Percentiles rank a stretch among this genome's conserved stretches.
Conservation (phyloP, 2,888 invertebrate species). For the Drepana falcataria region DNA sequence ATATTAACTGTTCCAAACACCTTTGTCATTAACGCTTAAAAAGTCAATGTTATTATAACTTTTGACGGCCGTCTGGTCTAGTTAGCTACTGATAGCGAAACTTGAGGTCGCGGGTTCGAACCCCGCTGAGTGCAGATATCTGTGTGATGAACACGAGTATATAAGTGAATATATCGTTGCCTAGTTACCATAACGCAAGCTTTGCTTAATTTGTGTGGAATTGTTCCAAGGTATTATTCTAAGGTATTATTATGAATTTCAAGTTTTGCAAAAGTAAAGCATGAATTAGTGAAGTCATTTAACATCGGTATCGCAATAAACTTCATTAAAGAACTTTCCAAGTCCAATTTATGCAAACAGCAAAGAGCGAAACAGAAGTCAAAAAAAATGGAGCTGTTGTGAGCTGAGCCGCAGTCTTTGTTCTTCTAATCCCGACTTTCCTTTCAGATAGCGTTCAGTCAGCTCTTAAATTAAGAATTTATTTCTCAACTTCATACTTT, state of each 20-base stretch:
- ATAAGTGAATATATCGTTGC: no score
- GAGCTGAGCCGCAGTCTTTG: constrained; percentile 55
- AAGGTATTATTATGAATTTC: neutral
- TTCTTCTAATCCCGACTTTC: constrained; percentile 69
- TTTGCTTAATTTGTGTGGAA: no score
- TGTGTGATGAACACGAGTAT: no score
- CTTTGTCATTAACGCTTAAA: neutral
- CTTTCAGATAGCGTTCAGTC: constrained; percentile 71
- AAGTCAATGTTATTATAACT: neutral
- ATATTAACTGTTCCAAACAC: no score
- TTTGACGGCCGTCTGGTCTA: neutral
- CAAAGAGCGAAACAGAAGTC: constrained; percentile 54
- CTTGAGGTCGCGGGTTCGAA: no score
- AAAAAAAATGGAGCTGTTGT: constrained; percentile 55
- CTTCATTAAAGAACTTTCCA: constrained; percentile 35
- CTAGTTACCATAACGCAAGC: no score
- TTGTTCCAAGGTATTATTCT: no score
- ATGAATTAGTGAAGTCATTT: neutral
- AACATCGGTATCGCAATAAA: constrained; percentile 15
- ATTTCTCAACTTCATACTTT: constrained; percentile 74
- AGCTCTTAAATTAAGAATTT: constrained; percentile 74
- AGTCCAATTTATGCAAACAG: constrained; percentile 45
- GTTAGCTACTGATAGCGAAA: no score
- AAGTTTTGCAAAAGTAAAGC: neutral
- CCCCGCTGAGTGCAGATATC: no score